Conservation (phyloP, 2,888 invertebrate species). For the Pocota personata region DNA sequence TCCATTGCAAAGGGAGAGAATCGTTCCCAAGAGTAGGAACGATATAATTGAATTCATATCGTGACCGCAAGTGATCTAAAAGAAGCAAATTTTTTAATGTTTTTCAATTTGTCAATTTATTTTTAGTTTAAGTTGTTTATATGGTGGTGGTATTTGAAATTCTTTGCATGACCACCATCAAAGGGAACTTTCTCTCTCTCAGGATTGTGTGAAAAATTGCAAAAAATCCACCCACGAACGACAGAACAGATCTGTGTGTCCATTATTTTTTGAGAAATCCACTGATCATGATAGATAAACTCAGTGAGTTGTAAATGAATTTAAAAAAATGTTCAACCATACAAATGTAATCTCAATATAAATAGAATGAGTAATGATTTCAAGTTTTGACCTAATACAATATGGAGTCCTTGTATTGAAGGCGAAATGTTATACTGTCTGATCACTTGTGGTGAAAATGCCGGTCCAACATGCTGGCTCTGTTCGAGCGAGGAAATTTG, state of each 20-base stretch:
- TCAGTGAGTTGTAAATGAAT: not conserved
- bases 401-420: no score
- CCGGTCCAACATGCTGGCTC: no score
- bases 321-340: no score
- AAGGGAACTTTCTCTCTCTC: not conserved
- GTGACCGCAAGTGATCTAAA: conserved; percentile 30
- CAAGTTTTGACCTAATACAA: no score
- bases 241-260: no score
- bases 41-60: conserved; percentile 73
- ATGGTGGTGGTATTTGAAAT: not conserved
- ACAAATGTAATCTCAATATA: no score
- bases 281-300: not conserved
- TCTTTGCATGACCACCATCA: not conserved
- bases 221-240: not conserved
- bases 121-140: conserved; percentile 21
- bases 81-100: not conserved
- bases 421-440: no score
- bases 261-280: not conserved
- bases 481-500: no score
- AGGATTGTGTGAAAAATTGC: not conserved
- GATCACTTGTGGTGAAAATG: no score
- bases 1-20: conserved; percentile 69
- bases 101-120: conserved; percentile 21
- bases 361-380: no score
- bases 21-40: conserved; percentile 74